Evolutionary conservation across 2,888 invertebrate species (phyloP), one percentile per base, ranked within the genome.

Genomic region (Acleris sparsana): DNA sequence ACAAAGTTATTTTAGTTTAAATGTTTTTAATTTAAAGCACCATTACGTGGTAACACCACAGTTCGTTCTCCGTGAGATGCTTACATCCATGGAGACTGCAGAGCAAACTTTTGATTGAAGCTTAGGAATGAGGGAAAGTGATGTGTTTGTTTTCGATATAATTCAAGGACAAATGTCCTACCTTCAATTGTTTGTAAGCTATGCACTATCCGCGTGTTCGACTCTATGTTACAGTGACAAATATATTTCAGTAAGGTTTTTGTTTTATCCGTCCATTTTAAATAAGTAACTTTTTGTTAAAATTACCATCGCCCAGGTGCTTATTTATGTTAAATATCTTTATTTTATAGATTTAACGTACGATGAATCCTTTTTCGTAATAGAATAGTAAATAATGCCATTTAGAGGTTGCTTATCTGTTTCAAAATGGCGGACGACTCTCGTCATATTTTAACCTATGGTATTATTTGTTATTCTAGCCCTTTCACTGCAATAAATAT

Each of bases 1-100:
- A 65, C 64, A 65, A 65, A 65, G 55, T 55, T 60, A 29, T 65
- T 65, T 60, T 60, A 64, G 58, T 59, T 58, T 46, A 49, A 63
- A 63, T 53, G 25, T 33, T 18, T 53, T 48, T 58, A 64, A 64
- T 64, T 49, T 59, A 53, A 59, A 59, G n/a, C 5, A 59, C 53
- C 58, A 49, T 60, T 48, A 48, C 44, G 7, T 60, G 55, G 55
- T 39, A 43, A 22, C 43, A n/a, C 55, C 43, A 18, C 22, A 9
- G 29, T 29, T n/a, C 46, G 1, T 46, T 46, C 17, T 6, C 46
- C 7, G 7, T n/a, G 3, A 33, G 9, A 33, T 9, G 33, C 33
- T 33, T 33, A 9, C 33, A 33, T 33, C 25, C 25, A 33, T 33
- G 33, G 33, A 33, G 33, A 9, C 33, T 33, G 33, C 33, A 9